A percentile compares a stretch with the other conserved stretches of the same genome.
phyloP scores from a whole-genome alignment of 2,113 vertebrate species.

The Globicephala melas region DNA sequence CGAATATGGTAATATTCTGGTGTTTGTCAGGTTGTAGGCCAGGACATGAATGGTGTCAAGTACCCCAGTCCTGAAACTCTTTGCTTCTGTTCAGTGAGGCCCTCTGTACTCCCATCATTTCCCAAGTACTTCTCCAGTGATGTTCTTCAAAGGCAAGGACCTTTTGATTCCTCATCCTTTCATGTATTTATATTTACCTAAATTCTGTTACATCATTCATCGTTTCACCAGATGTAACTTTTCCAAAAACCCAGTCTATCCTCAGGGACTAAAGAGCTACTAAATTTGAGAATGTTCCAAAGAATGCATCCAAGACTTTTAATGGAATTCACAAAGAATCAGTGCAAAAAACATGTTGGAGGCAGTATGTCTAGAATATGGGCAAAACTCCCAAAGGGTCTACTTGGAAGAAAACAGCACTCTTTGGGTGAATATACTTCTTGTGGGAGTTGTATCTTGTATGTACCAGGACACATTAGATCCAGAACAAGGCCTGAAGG shows the following conservation, averaged over 20 bases:
- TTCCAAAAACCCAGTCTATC: background rate
- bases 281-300: background rate
- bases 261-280: background rate
- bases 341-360: background rate
- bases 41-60: background rate
- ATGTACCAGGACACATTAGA: background rate
- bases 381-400: background rate
- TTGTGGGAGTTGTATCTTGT: background rate
- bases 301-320: background rate
- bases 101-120: background rate
- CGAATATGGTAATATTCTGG: background rate
- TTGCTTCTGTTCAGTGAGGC: background rate
- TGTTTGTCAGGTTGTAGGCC: background rate
- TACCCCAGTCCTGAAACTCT: background rate
- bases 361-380: background rate
- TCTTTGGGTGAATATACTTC: background rate
- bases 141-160: background rate
- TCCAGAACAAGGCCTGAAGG: background rate
- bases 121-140: background rate
- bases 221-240: constrained; percentile 1
- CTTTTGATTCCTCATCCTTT: background rate
- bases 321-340: background rate
- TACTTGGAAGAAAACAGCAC: background rate
- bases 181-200: background rate
- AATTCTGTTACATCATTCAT: background rate